These are phyloP conservation scores for Vombatus ursinus DNA, from an alignment of 2,113 vertebrate species.

Conservation along the genomic window DNA sequence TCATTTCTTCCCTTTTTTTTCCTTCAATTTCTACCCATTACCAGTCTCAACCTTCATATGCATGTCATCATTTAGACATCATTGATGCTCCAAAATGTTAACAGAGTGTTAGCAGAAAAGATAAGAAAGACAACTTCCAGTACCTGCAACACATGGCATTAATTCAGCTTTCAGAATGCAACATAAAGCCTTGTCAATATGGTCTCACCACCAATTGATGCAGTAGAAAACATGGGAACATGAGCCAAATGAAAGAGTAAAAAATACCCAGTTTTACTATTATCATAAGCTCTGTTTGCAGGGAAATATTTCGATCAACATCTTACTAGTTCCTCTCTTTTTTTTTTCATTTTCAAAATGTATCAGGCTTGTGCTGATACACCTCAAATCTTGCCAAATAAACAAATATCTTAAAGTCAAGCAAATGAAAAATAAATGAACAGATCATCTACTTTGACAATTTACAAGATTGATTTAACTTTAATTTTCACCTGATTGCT, in stretches of 20 bases:
- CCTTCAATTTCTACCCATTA: background rate
- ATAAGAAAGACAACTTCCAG: background rate
- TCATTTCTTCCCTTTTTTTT: background rate
- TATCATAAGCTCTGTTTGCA: background rate
- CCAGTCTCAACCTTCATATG: background rate
- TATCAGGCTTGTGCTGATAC: background rate
- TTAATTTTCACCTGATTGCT: background rate
- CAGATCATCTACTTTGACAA: background rate
- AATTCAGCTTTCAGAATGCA: background rate
- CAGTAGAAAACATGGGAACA: background rate
- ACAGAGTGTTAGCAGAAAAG: background rate
- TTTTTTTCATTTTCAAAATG: background rate
- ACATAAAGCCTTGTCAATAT: background rate
- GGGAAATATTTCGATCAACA: background rate
- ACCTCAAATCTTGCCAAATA: background rate
- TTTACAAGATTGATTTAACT: background rate
- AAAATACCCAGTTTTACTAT: background rate
- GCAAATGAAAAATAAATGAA: background rate
- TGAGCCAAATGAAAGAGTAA: background rate
- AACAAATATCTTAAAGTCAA: background rate
- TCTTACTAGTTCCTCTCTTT: background rate
- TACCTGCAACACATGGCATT: background rate
- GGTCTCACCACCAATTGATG: background rate
- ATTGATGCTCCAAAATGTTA: background rate
- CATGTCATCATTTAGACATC: background rate